Base-by-base conservation (phyloP, 2,797 vertebrate species). In the Malacoctenus gilli region DNA sequence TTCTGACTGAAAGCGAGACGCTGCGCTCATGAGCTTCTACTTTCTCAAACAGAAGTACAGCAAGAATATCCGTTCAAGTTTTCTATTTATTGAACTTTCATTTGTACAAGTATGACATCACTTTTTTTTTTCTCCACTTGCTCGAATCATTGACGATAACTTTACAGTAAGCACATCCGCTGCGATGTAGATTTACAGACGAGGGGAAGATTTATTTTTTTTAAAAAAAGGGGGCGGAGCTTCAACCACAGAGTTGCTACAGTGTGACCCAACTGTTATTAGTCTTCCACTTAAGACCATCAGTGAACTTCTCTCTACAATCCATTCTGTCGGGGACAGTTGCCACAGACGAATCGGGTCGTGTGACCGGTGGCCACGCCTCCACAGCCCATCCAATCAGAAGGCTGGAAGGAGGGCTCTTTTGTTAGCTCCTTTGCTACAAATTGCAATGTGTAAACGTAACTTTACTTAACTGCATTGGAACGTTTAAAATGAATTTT, bases 71-170 rank as follows among this genome's bases (percentile, higher is more conserved):
- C 75, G 46, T 86, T 85, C 75, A 88, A 87, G 69, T 89, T 42
- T 28, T 87, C 80, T 80, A 83, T 93, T 93, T 92, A 93, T 92
- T 93, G 58, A 86, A 69, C 77, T 80, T 89, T 89, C 32, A 77
- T 89, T 87, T 89, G 57, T 87, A 90, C 83, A 90, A 65, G 80
- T 89, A 79, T 87, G 85, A 92, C 88, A 89, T 87, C 75, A 77
- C 80, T 75, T 83, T 47, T 23, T 49, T 46, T 43, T 28, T 64
- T 21, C 58, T 63, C 48, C 4, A 57, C 59, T 58, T 67, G 66
- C 75, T 65, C 61, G 79, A 84, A 85, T 89, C 71, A 75, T n/a
- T n/a, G n/a, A 66, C 49, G 42, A 21, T 32, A 53, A 32, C 46
- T 59, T 55, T 49, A 68, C 65, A 60, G 19, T 49, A 55, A 55